Percentiles rank a stretch among this genome's conserved stretches.
These are phyloP conservation scores for Tetranychus piercei DNA, from an alignment of 2,888 invertebrate species.

Conservation along the genomic window DNA sequence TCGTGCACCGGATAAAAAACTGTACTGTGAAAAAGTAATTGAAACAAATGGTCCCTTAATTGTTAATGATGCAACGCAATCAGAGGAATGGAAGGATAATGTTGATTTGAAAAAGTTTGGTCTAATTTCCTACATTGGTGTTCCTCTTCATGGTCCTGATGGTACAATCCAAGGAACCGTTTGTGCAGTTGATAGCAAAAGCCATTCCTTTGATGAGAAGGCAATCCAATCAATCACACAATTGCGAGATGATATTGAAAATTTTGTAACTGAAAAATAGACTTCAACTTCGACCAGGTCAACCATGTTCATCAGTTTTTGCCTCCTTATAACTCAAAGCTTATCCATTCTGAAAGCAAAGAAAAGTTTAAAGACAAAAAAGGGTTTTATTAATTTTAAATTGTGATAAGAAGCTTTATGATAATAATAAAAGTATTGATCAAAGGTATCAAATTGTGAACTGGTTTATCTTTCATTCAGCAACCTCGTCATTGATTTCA, in stretches of 20 bases:
- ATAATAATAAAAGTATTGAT: too few relatives aligned
- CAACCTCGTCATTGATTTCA: too few relatives aligned
- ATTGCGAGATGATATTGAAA: conserved; percentile 3
- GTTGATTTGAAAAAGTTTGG: not conserved
- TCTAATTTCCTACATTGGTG: not conserved
- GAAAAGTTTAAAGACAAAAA: too few relatives aligned
- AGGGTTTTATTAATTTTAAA: too few relatives aligned
- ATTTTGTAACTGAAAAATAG: not conserved
- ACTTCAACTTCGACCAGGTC: not conserved
- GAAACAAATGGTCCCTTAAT: not conserved
- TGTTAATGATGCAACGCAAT: not conserved
- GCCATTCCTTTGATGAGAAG: not conserved
- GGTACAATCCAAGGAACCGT: not conserved
- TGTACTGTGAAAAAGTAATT: conserved; percentile 6
- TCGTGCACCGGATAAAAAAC: not conserved
- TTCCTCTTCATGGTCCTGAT: conserved; percentile 5
- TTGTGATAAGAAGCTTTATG: too few relatives aligned
- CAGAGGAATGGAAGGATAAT: conserved; percentile 8
- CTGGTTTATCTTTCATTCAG: too few relatives aligned
- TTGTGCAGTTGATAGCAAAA: conserved; percentile 4
- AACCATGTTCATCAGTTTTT: too few relatives aligned
- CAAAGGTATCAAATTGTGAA: too few relatives aligned
- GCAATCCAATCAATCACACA: not conserved
- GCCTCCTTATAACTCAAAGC: too few relatives aligned
- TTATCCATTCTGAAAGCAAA: too few relatives aligned